A percentile compares a stretch with the other conserved stretches of the same genome.
These are phyloP conservation scores for Albula goreensis DNA, from an alignment of 2,113 vertebrate species.

Conservation along the genomic window DNA sequence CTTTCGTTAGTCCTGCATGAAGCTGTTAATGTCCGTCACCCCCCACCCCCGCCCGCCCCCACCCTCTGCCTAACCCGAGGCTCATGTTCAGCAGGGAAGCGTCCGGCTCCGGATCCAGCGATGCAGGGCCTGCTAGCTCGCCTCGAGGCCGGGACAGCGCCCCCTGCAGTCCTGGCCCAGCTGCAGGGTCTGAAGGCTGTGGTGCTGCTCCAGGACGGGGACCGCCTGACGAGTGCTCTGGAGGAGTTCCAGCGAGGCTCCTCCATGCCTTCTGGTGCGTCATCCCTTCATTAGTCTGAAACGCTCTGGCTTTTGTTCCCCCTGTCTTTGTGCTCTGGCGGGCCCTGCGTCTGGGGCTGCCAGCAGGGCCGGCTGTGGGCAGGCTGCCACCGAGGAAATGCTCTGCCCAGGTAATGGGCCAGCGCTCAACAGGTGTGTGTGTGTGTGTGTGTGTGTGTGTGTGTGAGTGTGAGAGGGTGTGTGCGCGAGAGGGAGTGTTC, in stretches of 20 bases:
- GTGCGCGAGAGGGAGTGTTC: not conserved
- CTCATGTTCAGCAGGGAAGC: slow-evolving; percentile 2
- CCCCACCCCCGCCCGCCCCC: not conserved
- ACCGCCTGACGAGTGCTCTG: slow-evolving; percentile 47
- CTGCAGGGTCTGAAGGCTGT: slow-evolving; percentile 50
- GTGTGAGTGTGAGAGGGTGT: not conserved
- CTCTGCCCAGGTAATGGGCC: not conserved
- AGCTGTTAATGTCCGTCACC: not conserved
- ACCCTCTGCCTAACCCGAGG: slow-evolving; percentile 34
- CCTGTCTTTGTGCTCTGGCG: not conserved
- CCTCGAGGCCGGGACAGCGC: slow-evolving; percentile 37
- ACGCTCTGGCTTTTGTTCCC: not conserved
- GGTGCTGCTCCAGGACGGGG: slow-evolving; percentile 45
- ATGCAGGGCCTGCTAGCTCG: slow-evolving; percentile 52
- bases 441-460: not conserved
- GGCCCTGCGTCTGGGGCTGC: not conserved
- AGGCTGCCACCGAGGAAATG: not conserved
- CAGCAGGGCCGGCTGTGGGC: not conserved
- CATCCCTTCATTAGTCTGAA: not conserved
- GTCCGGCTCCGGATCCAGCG: slow-evolving; percentile 16
- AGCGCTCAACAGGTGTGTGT: not conserved
- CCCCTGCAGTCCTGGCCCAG: slow-evolving; percentile 48
- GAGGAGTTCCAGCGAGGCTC: slow-evolving; percentile 46
- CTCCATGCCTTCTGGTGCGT: slow-evolving; percentile 57
- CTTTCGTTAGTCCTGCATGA: not conserved